Percentiles rank a stretch among this genome's conserved stretches.
These are phyloP conservation scores for Himalopsyche japonica DNA, from an alignment of 2,888 invertebrate genomes.

Conservation along the genomic window DNA sequence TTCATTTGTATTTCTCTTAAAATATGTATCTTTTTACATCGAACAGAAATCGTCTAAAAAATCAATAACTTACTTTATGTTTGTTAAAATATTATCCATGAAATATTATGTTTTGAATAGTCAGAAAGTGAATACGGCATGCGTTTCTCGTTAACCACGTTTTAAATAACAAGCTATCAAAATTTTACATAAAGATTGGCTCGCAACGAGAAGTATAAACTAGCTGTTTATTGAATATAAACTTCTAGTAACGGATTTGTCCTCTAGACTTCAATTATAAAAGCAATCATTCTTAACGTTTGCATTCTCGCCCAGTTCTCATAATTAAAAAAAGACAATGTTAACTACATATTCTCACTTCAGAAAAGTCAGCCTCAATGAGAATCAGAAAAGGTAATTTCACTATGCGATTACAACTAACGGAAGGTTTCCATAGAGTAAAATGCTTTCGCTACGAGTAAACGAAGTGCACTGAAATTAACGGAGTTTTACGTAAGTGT, in stretches of 20 bases:
- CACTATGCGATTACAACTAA: not conserved
- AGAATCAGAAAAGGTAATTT: not conserved
- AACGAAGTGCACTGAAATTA: not conserved
- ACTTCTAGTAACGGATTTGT: not conserved
- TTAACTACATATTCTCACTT: not conserved
- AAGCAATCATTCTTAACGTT: not conserved
- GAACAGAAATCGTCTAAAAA: no score
- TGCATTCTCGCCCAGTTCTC: not conserved
- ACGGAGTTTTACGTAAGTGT: not conserved
- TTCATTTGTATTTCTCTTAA: no score
- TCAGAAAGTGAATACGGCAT: no score
- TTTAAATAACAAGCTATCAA: no score
- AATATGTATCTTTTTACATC: no score
- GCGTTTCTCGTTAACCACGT: no score
- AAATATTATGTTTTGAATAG: no score
- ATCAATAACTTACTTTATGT: no score
- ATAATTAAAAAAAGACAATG: conserved; percentile 6
- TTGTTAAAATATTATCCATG: no score
- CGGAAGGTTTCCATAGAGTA: not conserved
- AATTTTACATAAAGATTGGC: no score
- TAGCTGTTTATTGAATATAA: not conserved
- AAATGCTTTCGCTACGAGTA: not conserved
- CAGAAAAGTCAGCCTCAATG: not conserved
- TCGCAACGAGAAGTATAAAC: no score
- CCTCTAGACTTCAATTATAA: not conserved